Percentiles rank a stretch among this genome's conserved stretches.
phyloP scores from a whole-genome alignment of 1,140 invertebrate genomes.

The Diprion similis region DNA sequence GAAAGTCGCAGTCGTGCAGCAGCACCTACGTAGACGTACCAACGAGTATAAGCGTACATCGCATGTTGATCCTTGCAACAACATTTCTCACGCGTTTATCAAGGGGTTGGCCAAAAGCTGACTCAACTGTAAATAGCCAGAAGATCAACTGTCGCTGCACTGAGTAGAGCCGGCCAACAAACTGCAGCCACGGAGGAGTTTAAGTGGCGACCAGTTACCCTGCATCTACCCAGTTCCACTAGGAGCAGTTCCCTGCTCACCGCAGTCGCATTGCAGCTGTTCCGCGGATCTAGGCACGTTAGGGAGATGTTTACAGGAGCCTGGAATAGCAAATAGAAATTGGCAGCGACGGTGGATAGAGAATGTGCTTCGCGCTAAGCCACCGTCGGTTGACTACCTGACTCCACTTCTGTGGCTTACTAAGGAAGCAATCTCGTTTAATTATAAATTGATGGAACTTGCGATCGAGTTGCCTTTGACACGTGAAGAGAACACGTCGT shows the following conservation, averaged over 20 bases:
- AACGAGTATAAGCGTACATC: background rate
- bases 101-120: background rate
- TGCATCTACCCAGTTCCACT: background rate
- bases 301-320: conserved; percentile 11
- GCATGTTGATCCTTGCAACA: background rate
- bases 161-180: too few species aligned
- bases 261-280: conserved; percentile 16
- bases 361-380: background rate
- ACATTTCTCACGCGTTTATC: too few species aligned
- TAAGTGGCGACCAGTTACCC: background rate
- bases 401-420: background rate
- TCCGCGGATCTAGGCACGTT: background rate
- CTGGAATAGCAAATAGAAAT: conserved; percentile 12
- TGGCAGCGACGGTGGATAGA: background rate
- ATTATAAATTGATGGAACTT: conserved; percentile 1
- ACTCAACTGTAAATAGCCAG: background rate
- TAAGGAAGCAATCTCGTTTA: background rate
- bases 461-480: background rate
- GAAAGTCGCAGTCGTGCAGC: background rate
- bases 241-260: background rate
- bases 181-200: too few species aligned
- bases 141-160: background rate
- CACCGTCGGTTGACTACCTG: background rate
- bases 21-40: background rate
- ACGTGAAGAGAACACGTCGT: too few species aligned